Evolutionary conservation across 2,113 vertebrate genomes (phyloP).

Genomic region (Equus przewalskii): DNA sequence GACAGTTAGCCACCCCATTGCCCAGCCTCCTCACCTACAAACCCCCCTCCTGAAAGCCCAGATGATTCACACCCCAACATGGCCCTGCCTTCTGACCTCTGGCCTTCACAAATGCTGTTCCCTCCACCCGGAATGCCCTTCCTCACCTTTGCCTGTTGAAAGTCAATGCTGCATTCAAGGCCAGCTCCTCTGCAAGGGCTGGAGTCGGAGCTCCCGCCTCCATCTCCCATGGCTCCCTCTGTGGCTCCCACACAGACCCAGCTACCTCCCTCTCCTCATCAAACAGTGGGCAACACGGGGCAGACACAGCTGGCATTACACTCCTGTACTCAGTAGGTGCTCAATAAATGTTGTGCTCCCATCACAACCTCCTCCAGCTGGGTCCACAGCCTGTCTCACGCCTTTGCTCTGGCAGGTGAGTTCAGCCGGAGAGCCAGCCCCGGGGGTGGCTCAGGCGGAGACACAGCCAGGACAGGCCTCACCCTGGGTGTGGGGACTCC

Average conservation of each 20-base stretch:
- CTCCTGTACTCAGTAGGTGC: no score
- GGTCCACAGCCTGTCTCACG: fast-evolving
- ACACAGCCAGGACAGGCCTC: background rate
- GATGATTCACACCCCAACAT: fast-evolving
- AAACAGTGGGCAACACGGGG: fast-evolving
- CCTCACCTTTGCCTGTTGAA: background rate
- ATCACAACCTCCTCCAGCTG: background rate
- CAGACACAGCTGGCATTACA: background rate
- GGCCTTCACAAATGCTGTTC: background rate
- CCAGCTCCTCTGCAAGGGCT: background rate
- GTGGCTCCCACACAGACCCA: background rate
- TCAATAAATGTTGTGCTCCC: background rate
- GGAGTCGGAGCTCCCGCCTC: background rate
- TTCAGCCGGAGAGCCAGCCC: background rate
- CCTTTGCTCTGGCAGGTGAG: background rate
- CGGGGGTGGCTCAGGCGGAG: background rate
- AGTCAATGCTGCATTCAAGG: background rate
- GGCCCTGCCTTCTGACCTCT: background rate
- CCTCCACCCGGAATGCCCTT: background rate
- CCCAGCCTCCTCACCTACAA: background rate
- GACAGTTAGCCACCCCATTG: background rate
- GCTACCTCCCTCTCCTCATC: background rate
- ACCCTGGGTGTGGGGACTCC: background rate
- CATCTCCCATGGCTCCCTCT: no score
- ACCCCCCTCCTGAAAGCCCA: background rate